Percentiles rank a stretch among this genome's conserved stretches.
These are phyloP conservation scores for Temnothorax curvispinosus DNA, from an alignment of 1,140 invertebrate species.

Conservation along the genomic window DNA sequence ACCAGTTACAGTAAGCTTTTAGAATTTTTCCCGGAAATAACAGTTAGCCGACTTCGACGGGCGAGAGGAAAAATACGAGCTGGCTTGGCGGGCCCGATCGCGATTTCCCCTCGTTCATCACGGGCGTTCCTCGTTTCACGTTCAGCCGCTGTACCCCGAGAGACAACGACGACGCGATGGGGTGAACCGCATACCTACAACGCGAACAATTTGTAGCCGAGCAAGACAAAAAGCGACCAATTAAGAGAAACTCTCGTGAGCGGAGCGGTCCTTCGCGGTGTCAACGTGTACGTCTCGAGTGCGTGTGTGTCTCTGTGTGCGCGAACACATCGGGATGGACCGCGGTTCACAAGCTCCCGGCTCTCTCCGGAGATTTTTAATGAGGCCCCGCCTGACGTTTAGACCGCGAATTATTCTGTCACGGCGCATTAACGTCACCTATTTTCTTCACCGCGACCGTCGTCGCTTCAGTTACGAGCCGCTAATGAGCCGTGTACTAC, in stretches of 20 bases:
- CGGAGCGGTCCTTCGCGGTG: conserved; percentile 47
- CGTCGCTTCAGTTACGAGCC: conserved; percentile 68
- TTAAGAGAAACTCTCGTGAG: conserved; percentile 82
- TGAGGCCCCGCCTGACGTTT: conserved; percentile 73
- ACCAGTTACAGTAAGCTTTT: conserved; percentile 62
- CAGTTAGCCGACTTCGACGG: conserved; percentile 42
- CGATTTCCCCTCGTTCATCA: conserved; percentile 75
- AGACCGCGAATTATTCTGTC: conserved; percentile 82
- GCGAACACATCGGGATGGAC: conserved; percentile 1
- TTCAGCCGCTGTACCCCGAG: background rate
- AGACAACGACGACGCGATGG: conserved; percentile 11
- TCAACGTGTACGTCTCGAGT: background rate
- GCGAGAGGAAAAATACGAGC: conserved; percentile 68
- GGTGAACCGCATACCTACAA: conserved; percentile 77
- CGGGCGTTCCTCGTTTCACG: conserved; percentile 48
- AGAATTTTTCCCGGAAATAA: conserved; percentile 72
- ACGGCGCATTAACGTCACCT: conserved; percentile 80
- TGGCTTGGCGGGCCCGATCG: background rate
- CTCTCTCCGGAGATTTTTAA: conserved; percentile 76
- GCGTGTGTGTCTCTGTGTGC: background rate
- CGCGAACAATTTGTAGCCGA: conserved; percentile 82
- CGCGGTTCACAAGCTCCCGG: conserved; percentile 26
- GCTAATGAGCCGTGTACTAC: conserved; percentile 70
- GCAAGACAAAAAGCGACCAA: conserved; percentile 82
- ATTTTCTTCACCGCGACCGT: conserved; percentile 57